Conservation (phyloP, 2,888 invertebrate species). For the Himalopsyche kuldschensis region DNA sequence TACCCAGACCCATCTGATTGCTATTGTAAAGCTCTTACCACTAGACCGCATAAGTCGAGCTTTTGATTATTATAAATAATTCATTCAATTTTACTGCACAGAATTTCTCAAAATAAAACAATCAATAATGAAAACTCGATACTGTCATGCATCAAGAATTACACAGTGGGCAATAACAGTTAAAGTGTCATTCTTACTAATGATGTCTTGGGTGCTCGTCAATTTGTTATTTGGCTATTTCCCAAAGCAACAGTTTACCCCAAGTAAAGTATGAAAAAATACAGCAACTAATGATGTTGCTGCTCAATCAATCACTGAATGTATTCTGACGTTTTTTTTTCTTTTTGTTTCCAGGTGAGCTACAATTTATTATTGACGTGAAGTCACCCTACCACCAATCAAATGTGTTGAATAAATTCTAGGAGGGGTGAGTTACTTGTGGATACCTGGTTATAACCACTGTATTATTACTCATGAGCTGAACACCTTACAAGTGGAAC, state of each 20-base stretch:
- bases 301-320: neutral
- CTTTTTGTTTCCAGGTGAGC: constrained; percentile 21
- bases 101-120: neutral
- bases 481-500: no score
- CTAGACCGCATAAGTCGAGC: no score
- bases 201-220: neutral
- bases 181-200: neutral
- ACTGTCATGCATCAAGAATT: neutral
- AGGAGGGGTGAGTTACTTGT: neutral
- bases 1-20: no score
- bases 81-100: no score
- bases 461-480: no score
- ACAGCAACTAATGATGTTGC: neutral
- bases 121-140: neutral
- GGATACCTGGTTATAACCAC: neutral
- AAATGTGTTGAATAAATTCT: neutral
- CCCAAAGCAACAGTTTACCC: neutral
- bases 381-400: neutral
- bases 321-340: neutral
- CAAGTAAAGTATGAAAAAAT: neutral
- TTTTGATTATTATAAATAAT: no score
- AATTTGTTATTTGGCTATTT: neutral
- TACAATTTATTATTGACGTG: neutral
- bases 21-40: no score
- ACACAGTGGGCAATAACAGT: neutral